Conservation (phyloP, 2,888 invertebrate species). For the Melolontha melolontha region DNA sequence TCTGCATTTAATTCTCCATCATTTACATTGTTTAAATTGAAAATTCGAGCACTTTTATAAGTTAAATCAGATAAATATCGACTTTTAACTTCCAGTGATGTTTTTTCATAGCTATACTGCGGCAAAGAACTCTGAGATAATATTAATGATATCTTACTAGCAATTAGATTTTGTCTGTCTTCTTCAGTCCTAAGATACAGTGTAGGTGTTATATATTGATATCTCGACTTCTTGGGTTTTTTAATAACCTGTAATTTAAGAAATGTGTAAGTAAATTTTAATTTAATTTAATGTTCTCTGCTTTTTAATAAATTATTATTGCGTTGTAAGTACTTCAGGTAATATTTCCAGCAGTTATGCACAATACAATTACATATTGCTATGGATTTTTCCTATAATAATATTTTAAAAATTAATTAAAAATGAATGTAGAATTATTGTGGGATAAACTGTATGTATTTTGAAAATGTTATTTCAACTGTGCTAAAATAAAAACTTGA, state of each 20-base stretch:
- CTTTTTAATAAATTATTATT: no score
- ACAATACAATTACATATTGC: no score
- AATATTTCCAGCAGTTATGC: no score
- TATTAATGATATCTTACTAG: conserved; percentile 58
- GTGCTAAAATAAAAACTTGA: no score
- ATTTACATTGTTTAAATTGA: conserved; percentile 45
- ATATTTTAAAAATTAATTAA: no score
- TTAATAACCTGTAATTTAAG: conserved; percentile 49
- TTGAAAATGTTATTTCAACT: no score
- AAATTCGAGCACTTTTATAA: conserved; percentile 40
- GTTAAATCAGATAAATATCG: conserved; percentile 44
- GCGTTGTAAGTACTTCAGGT: no score
- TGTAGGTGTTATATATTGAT: conserved; percentile 59
- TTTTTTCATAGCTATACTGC: conserved; percentile 1
- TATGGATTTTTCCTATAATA: no score
- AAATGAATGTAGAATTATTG: no score
- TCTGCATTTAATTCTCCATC: conserved; percentile 43
- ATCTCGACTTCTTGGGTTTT: conserved; percentile 57
- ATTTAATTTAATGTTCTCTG: no score
- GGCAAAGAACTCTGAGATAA: conserved; percentile 47
- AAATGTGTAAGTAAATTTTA: conserved; percentile 1
- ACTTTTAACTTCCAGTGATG: conserved; percentile 45
- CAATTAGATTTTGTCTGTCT: conserved; percentile 58
- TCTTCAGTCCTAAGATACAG: conserved; percentile 58
- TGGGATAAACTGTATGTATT: no score